Evolutionary conservation across 2,113 vertebrate genomes (phyloP).

Genomic region (Cricetomys ansorgei): DNA sequence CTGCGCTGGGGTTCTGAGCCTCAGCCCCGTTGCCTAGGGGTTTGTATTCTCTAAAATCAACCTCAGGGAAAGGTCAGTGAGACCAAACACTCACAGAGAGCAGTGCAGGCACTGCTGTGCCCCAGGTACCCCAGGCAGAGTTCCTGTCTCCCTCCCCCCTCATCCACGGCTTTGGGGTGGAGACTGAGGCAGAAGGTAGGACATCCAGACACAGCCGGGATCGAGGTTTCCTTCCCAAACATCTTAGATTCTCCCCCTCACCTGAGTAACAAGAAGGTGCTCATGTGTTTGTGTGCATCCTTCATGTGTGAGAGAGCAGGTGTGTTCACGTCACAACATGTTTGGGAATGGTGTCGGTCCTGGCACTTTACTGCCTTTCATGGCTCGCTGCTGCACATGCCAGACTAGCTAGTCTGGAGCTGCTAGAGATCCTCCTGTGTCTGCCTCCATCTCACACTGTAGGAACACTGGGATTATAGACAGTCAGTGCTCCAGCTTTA

Average conservation of each 20-base stretch:
- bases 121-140: not conserved
- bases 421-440: not conserved
- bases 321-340: not conserved
- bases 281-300: not conserved
- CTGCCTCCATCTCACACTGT: not conserved
- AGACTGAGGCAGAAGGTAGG: not conserved
- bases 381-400: not conserved
- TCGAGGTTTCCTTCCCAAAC: slow-evolving; percentile 34
- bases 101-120: not conserved
- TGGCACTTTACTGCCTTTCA: not conserved
- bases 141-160: not conserved
- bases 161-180: not conserved
- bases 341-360: not conserved
- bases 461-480: not conserved
- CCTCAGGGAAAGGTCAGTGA: not conserved
- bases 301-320: not conserved
- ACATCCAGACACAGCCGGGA: not conserved
- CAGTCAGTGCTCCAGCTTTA: no score
- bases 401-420: not conserved
- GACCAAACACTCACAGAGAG: not conserved
- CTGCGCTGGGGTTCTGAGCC: not conserved
- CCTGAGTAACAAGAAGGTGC: not conserved
- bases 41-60: slow-evolving; percentile 26
- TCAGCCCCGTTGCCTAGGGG: not conserved
- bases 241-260: slow-evolving; percentile 24